A percentile compares a stretch with the other conserved stretches of the same genome.
phyloP scores from a whole-genome alignment of 2,797 vertebrate genomes.

The Muscicapa striata region DNA sequence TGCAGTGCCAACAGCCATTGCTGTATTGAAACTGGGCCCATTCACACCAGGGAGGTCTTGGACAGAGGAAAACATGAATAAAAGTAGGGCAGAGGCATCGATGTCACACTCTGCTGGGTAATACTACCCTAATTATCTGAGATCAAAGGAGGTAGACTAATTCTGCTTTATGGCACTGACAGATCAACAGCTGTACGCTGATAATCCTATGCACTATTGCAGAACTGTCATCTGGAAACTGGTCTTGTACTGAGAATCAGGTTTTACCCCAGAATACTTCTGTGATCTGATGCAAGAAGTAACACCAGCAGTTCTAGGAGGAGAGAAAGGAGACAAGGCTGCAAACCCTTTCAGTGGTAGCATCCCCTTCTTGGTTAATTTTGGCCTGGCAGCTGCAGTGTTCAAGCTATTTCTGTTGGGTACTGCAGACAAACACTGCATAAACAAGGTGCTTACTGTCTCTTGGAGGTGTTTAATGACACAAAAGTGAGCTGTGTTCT shows the following conservation, averaged over 20 bases:
- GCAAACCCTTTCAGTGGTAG: not conserved
- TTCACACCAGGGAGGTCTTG: not conserved
- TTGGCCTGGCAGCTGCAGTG: not conserved
- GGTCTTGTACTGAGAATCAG: not conserved
- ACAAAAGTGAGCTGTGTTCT: not conserved
- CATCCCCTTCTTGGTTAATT: not conserved
- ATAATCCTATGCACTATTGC: fast-evolving
- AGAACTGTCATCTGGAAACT: not conserved
- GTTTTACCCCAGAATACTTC: not conserved
- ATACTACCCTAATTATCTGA: not conserved
- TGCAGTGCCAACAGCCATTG: not conserved
- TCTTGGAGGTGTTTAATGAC: not conserved
- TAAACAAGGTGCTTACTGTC: not conserved
- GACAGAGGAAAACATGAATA: not conserved
- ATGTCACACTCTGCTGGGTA: not conserved
- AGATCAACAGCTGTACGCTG: not conserved
- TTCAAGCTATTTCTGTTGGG: not conserved
- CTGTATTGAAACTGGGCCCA: not conserved
- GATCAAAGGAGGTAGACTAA: not conserved
- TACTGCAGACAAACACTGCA: not conserved
- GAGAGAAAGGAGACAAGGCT: not conserved
- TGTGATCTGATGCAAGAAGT: fast-evolving
- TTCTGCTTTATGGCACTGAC: not conserved
- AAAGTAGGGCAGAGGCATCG: fast-evolving
- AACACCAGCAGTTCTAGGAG: not conserved